A percentile compares a stretch with the other conserved stretches of the same genome.
These are phyloP conservation scores for Synaphobranchus kaupii DNA, from an alignment of 2,797 vertebrate genomes.

Conservation along the genomic window DNA sequence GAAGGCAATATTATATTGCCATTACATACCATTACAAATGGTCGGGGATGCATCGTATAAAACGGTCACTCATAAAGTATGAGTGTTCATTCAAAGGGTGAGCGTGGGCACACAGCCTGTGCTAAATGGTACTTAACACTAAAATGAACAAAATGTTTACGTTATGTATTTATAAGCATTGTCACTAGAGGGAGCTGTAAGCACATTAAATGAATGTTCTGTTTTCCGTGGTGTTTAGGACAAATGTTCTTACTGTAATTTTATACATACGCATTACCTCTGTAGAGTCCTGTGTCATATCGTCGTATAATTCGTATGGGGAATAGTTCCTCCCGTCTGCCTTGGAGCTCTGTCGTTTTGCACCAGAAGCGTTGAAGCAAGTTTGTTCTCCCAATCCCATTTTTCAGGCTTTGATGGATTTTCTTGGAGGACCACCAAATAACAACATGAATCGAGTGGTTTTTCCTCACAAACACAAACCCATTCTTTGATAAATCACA, in stretches of 20 bases:
- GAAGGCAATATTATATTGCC: too few relatives aligned
- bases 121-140: not conserved
- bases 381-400: not conserved
- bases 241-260: not conserved
- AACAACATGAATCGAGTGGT: not conserved
- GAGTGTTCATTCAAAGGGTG: not conserved
- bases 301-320: not conserved
- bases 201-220: not conserved
- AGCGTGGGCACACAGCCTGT: not conserved
- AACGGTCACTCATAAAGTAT: not conserved
- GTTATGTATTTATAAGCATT: not conserved
- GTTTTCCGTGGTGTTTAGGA: not conserved
- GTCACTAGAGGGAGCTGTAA: constrained; percentile 6
- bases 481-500: not conserved
- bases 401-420: not conserved
- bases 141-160: not conserved
- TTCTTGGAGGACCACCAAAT: not conserved
- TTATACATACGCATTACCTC: not conserved
- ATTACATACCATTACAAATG: too few relatives aligned
- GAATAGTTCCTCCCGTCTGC: not conserved
- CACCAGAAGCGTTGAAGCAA: not conserved
- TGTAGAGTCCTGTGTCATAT: not conserved
- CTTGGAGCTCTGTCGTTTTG: not conserved
- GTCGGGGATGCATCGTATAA: not conserved
- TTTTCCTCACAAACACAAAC: not conserved